Evolutionary conservation across 2,113 vertebrate species (phyloP), one percentile per base, ranked within the genome.

Genomic region (Camelus dromedarius): DNA sequence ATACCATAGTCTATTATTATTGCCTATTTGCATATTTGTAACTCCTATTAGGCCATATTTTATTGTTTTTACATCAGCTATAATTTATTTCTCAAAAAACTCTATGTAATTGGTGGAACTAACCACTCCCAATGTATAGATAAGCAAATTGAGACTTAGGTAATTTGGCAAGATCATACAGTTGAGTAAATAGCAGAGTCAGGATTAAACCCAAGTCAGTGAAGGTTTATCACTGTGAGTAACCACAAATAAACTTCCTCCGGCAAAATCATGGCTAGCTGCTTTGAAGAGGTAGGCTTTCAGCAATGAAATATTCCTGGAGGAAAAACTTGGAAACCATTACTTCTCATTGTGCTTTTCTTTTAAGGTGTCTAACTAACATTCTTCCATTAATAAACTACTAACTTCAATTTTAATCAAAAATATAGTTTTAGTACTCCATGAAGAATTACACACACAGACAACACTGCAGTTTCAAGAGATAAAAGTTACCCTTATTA

Each of bases 371-470:
- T 20, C 32, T 52, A 89, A 60, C 58, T 67, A 82, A 76, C 16
- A 32, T 35, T 58, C 54, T 62, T 7, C 32, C 18, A 48, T 54
- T 77, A 86, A 93, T 48, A 72, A 89, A 52, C 1, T 67, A 54
- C 1, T 87, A 16, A 42, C 38, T 42, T 42, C 4, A 42, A 93
- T 93, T 96, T 97, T 95, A 96, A 94, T 96, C 90, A 96, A 96
- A 95, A 87, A 66, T 81, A 52, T 18, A 83, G 38, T 73, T 96
- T 97, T 89, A 92, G 84, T 96, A 70, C 30, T 92, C 86, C 75
- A 58, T 66, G 38, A 91, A 60, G 91, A 95, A 38, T 75, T 80
- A 76, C 18, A 81, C 16, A n/a, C 20, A 66, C 12, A 79, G 38
- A 42, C 60, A 79, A 35, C 89, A 92, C 62, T 95, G 15, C 38